These are phyloP conservation scores for Drosophila equinoxialis DNA, from an alignment of 1,140 invertebrate species.

Conservation along the genomic window DNA sequence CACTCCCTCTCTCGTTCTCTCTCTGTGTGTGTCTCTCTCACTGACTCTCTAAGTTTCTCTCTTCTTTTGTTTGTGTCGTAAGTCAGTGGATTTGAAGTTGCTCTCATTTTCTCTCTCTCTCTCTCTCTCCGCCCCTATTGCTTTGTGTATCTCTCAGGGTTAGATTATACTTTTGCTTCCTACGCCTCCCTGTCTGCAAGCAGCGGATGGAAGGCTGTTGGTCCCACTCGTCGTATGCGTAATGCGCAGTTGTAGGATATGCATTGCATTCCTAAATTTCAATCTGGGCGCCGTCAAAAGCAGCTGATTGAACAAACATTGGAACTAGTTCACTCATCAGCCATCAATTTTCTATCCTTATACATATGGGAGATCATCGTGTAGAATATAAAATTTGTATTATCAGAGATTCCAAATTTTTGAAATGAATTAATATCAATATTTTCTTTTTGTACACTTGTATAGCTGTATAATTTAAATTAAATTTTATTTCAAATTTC, in stretches of 20 bases:
- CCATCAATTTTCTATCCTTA: too few species aligned
- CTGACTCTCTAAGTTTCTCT: background rate
- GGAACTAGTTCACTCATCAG: background rate
- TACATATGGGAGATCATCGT: too few species aligned
- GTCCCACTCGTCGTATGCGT: background rate
- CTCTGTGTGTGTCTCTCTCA: conserved; percentile 3
- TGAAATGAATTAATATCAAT: too few species aligned
- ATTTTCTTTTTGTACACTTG: background rate
- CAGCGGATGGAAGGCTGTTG: background rate
- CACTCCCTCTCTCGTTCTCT: background rate
- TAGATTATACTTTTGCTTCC: background rate
- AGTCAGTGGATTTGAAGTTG: background rate
- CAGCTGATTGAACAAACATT: background rate
- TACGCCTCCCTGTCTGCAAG: background rate
- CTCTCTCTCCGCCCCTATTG: background rate
- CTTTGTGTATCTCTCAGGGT: conserved; percentile 12
- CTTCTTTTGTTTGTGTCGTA: too few species aligned
- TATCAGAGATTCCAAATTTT: too few species aligned
- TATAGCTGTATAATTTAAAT: conserved; percentile 23
- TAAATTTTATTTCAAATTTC: conserved; percentile 12
- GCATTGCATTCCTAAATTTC: background rate
- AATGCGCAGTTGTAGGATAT: conserved; percentile 5
- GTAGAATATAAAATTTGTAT: too few species aligned
- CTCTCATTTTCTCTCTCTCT: background rate
- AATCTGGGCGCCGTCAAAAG: background rate